These are phyloP conservation scores for Helleia helle DNA, from an alignment of 2,888 invertebrate genomes.

Conservation along the genomic window DNA sequence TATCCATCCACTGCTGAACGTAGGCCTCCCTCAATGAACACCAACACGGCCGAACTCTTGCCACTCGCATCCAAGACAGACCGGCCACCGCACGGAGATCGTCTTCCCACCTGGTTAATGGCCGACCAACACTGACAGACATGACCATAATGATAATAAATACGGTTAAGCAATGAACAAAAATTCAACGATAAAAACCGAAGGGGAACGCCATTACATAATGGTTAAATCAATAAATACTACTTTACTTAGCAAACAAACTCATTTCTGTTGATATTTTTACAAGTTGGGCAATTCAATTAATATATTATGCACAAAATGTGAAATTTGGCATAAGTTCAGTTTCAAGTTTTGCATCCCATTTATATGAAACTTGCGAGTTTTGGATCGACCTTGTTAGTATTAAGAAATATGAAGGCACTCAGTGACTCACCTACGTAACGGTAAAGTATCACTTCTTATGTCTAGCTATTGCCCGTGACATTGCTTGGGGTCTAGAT, in stretches of 20 bases:
- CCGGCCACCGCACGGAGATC: no score
- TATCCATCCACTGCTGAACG: no score
- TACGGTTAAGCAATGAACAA: no score
- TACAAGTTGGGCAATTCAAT: constrained; percentile 20
- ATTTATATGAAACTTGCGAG: constrained; percentile 23
- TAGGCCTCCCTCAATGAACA: no score
- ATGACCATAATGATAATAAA: no score
- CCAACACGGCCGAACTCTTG: no score
- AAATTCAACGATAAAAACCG: no score
- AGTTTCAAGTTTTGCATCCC: constrained; percentile 20
- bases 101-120: no score
- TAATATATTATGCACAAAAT: constrained; percentile 23
- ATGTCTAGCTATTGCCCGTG: neutral
- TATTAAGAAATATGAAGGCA: constrained; percentile 13
- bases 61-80: no score
- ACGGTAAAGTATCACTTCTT: constrained; percentile 9
- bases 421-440: constrained; percentile 7
- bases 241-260: constrained; percentile 1
- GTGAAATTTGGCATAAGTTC: constrained; percentile 24
- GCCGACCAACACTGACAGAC: no score
- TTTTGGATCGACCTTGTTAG: constrained; percentile 23
- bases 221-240: constrained; percentile 4
- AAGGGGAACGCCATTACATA: neutral
- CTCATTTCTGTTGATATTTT: constrained; percentile 10
- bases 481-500: no score